These are phyloP conservation scores for Gobiocypris rarus DNA, from an alignment of 2,113 vertebrate genomes.

Conservation along the genomic window DNA sequence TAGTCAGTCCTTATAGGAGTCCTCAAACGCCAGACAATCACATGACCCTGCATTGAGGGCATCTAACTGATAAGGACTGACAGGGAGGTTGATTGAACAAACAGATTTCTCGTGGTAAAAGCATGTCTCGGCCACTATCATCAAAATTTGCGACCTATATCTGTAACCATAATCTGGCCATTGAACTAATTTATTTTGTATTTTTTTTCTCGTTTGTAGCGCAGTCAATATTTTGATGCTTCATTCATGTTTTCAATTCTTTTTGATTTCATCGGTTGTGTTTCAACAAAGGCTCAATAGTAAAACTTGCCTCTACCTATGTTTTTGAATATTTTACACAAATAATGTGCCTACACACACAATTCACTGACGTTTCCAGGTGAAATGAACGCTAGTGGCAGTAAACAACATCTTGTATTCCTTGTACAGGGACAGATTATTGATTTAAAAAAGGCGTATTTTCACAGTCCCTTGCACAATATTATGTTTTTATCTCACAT, in stretches of 20 bases:
- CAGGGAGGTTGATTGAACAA: slow-evolving; percentile 16
- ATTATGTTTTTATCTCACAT: too few species aligned
- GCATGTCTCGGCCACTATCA: not conserved
- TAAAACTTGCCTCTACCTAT: too few species aligned
- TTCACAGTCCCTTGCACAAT: not conserved
- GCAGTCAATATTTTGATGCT: too few species aligned
- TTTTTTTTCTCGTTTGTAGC: too few species aligned
- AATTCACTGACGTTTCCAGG: not conserved
- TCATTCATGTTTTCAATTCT: not conserved
- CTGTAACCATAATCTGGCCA: not conserved
- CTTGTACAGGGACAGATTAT: not conserved
- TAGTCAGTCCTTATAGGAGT: not conserved
- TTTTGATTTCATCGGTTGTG: not conserved
- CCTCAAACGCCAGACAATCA: not conserved
- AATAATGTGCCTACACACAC: too few species aligned
- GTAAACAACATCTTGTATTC: not conserved
- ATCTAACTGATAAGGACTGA: slow-evolving; percentile 20
- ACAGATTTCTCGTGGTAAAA: slow-evolving; percentile 10
- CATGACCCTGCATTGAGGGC: not conserved
- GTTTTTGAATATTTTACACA: too few species aligned
- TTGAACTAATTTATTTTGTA: not conserved
- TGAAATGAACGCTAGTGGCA: not conserved
- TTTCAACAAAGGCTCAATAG: not conserved
- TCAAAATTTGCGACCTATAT: not conserved
- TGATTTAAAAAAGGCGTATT: not conserved